Evolutionary conservation across 2,113 vertebrate genomes (phyloP), one percentile per base, ranked within the genome.

Genomic region (Onychostoma macrolepis): DNA sequence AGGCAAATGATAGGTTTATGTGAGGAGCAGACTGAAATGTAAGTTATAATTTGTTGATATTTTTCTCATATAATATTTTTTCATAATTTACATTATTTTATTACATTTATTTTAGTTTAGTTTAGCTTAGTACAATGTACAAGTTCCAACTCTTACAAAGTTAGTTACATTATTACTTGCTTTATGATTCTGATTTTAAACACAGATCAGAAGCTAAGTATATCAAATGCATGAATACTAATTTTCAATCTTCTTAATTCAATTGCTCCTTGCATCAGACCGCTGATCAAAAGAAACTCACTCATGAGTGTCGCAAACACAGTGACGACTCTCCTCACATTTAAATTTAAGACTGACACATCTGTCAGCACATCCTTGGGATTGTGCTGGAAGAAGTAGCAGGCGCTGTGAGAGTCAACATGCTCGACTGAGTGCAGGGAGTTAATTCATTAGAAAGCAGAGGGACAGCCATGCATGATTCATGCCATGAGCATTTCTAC

Each of bases 381-480:
- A 26, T 21, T 58, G 21, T 26, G 21, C 21, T 41, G 83, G 24
- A 65, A 58, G 77, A 85, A 74, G 56, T 36, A 21, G 15, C 26
- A 33, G 74, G 58, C 17, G 45, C 53, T 33, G 75, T 65, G 81
- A 80, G 82, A 33, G 41, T 78, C 45, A 26, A 58, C 84, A 41
- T 78, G 84, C 87, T 88, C 90, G 86, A 90, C 88, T 91, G 91
- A 91, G 92, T 93, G 91, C 90, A 84, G 92, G 91, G 90, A 92
- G 92, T 92, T 94, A 91, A 95, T 94, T 94, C 92, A 93, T 94
- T 94, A 93, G 90, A 88, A 89, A 89, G 89, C 38, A 5, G 71
- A 83, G 89, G 80, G 86, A 84, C 86, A 87, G 88, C 88, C 87
- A 87, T 33, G 87, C 86, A 89, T 94, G 94, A 95, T 95, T 94